phyloP scores from a whole-genome alignment of 2,113 vertebrate species.

The Coreoperca whiteheadi region DNA sequence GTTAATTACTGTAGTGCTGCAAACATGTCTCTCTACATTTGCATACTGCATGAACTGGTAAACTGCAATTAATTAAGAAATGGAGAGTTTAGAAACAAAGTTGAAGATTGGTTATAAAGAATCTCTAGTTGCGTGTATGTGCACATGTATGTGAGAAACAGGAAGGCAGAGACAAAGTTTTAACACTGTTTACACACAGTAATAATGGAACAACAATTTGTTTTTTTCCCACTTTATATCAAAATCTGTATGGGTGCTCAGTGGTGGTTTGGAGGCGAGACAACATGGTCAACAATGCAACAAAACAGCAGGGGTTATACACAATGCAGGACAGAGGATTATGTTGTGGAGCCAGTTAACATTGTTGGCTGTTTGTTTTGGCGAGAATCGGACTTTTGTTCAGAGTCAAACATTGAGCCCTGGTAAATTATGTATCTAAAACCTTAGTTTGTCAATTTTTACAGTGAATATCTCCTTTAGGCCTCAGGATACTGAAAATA shows the following conservation, averaged over 20 bases:
- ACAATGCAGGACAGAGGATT: constrained; percentile 55
- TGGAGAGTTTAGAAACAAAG: constrained; percentile 31
- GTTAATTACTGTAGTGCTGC: constrained; percentile 59
- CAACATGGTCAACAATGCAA: constrained; percentile 55
- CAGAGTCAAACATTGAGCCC: constrained; percentile 14
- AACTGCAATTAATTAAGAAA: constrained; percentile 59
- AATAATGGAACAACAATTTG: constrained; percentile 13
- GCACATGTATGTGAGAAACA: neutral
- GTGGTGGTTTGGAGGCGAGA: constrained; percentile 41
- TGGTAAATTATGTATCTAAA: constrained; percentile 19
- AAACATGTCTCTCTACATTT: constrained; percentile 62
- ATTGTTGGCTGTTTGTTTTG: constrained; percentile 41
- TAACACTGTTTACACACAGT: constrained; percentile 17
- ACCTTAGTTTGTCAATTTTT: neutral
- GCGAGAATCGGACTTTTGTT: constrained; percentile 25
- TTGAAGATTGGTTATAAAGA: constrained; percentile 27
- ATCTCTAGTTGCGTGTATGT: constrained; percentile 1
- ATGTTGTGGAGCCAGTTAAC: constrained; percentile 43
- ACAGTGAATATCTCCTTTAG: neutral
- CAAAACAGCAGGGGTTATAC: constrained; percentile 23
- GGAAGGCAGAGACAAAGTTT: neutral
- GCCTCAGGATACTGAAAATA: neutral
- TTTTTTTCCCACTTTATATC: neutral
- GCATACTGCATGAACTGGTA: constrained; percentile 54
- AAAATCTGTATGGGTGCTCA: constrained; percentile 27